Evolutionary conservation across 2,113 vertebrate species (phyloP).

Genomic region (Corynorhinus townsendii): DNA sequence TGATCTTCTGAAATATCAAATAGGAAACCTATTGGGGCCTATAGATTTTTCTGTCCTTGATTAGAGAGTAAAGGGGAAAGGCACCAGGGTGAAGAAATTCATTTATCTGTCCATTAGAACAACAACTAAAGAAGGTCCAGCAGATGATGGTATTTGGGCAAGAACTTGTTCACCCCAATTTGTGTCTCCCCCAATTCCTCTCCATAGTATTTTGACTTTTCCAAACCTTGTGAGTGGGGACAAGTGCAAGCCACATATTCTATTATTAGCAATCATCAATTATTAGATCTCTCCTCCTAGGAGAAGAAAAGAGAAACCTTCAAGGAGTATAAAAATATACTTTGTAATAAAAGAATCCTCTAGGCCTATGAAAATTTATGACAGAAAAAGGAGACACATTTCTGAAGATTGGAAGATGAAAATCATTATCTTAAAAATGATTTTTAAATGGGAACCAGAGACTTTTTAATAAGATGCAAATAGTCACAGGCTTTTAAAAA

Average conservation of each 20-base stretch:
- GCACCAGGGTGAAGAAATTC: background rate
- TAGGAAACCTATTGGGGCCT: background rate
- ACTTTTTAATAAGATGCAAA: constrained; percentile 39
- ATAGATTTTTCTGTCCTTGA: background rate
- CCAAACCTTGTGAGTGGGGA: background rate
- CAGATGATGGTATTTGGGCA: background rate
- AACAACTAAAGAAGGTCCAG: background rate
- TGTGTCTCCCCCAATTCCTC: background rate
- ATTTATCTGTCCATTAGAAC: background rate
- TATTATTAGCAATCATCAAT: background rate
- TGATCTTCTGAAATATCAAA: background rate
- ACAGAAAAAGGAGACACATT: background rate
- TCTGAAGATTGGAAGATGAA: background rate
- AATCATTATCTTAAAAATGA: constrained; percentile 34
- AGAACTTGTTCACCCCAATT: background rate
- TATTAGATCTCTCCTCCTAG: background rate
- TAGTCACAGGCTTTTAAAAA: background rate
- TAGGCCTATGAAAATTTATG: background rate
- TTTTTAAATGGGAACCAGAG: background rate
- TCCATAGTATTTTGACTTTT: background rate
- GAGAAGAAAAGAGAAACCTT: background rate
- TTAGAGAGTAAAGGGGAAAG: background rate
- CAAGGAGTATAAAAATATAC: background rate
- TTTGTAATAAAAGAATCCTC: background rate
- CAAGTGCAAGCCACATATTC: background rate